phyloP scores from a whole-genome alignment of 2,888 invertebrate species.

The Limnephilus marmoratus region DNA sequence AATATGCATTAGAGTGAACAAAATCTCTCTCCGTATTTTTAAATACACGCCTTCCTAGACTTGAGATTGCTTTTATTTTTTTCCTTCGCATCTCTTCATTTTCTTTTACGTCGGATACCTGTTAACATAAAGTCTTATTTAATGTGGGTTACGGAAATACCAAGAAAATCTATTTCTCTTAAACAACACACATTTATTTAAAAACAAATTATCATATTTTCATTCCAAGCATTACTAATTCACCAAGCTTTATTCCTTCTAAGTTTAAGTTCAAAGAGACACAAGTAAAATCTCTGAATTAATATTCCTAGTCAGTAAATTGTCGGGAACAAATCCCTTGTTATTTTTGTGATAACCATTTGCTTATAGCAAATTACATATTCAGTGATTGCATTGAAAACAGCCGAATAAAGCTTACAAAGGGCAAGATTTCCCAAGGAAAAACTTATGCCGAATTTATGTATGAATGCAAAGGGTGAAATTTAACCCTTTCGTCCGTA shows the following conservation, averaged over 20 bases:
- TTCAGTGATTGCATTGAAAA: neutral
- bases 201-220: neutral
- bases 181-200: neutral
- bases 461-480: slow-evolving; percentile 61
- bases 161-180: neutral
- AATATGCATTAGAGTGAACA: neutral
- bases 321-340: neutral
- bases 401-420: neutral
- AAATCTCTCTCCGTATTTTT: neutral
- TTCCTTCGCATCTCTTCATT: neutral
- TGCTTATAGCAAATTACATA: neutral
- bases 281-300: neutral
- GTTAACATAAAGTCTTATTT: neutral
- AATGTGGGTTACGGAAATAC: neutral
- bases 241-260: neutral
- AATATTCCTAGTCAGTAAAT: neutral
- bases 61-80: neutral
- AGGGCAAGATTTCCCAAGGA: slow-evolving; percentile 16
- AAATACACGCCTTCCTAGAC: neutral
- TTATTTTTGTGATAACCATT: neutral
- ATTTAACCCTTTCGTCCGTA: slow-evolving; percentile 56
- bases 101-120: neutral
- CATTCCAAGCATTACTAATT: neutral
- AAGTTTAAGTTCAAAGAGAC: neutral
- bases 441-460: slow-evolving; percentile 64